phyloP scores from a whole-genome alignment of 1,140 invertebrate species.

The Euwallacea fornicatus region DNA sequence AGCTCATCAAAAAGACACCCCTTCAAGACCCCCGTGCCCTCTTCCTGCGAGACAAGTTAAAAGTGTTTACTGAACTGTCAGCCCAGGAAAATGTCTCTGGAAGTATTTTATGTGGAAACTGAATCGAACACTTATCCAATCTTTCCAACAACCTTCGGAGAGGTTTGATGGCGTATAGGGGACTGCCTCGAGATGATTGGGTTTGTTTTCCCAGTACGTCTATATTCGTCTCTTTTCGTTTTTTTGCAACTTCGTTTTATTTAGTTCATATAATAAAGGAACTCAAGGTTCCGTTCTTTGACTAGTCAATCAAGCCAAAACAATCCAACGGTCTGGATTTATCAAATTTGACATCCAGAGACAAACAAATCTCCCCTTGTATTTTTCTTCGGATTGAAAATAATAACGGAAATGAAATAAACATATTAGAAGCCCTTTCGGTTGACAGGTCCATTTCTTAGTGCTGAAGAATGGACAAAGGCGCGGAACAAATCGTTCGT shows the following conservation, averaged over 20 bases:
- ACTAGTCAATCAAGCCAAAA: too few species aligned
- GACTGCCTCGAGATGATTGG: constrained; percentile 35
- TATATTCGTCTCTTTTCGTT: too few species aligned
- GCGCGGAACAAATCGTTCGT: constrained; percentile 38
- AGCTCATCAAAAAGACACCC: constrained; percentile 48
- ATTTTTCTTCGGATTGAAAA: constrained; percentile 14
- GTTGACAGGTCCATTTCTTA: constrained; percentile 30
- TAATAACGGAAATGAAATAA: constrained; percentile 31
- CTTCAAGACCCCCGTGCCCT: background rate
- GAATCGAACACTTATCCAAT: constrained; percentile 43
- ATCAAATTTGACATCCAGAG: background rate
- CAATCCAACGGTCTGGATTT: too few species aligned
- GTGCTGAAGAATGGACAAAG: constrained; percentile 22
- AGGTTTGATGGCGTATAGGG: constrained; percentile 19
- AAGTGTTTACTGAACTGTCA: constrained; percentile 54
- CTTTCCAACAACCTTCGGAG: constrained; percentile 15
- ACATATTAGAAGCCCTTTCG: constrained; percentile 18
- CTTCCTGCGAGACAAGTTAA: constrained; percentile 39
- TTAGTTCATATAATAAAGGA: too few species aligned
- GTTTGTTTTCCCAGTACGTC: constrained; percentile 28
- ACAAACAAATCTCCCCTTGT: constrained; percentile 1
- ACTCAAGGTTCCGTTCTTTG: too few species aligned
- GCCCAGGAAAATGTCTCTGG: constrained; percentile 50
- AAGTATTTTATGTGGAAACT: constrained; percentile 49
- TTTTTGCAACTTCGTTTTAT: too few species aligned